Evolutionary conservation across 2,888 invertebrate species (phyloP), one percentile per base, ranked within the genome.

Genomic region (Drosophila kokeensis): DNA sequence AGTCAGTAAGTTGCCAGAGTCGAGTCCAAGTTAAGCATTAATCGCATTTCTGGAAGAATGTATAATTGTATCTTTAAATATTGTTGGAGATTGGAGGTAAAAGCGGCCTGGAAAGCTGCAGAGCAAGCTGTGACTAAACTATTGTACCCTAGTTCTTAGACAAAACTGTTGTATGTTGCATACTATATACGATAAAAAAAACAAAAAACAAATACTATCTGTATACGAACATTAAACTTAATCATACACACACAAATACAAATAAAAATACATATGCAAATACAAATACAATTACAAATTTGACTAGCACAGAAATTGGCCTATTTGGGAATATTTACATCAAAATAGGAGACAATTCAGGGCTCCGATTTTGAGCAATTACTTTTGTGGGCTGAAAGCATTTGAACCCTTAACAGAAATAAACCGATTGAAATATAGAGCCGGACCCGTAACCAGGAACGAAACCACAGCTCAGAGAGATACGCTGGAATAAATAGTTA

Each of bases 121-220:
- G 74, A 80, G 76, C 71, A 87, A 81, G 86, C 86, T 86, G 88
- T 85, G 86, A 83, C 85, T 83, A 83, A 85, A 76, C 78, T 76
- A 81, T 64, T 73, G 62, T 67, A 77, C 49, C 60, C 60, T 78
- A 78, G 64, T 49, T 52, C 32, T 62, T 67, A 77, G 50, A 34
- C n/a, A 67, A 60, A 67, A 32, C 27, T 52, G 63, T 67, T 73
- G 38, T 66, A 59, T 75, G 57, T 64, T 63, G 38, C 62, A 59
- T 75, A 55, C 58, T 59, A 55, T 60, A 49, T 54, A 53, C 30
- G 34, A 48, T 18, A 27, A 24, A 24, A 24, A 24, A 24, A 24
- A 24, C 32, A 32, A 32, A 11, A 15, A 21, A 7, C 1, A 45
- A 24, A 34, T 11, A n/a, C n/a, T 59, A 21, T 40, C 40, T 72